Conservation (phyloP, 2,797 vertebrate genomes). For the Rachycentron canadum region DNA sequence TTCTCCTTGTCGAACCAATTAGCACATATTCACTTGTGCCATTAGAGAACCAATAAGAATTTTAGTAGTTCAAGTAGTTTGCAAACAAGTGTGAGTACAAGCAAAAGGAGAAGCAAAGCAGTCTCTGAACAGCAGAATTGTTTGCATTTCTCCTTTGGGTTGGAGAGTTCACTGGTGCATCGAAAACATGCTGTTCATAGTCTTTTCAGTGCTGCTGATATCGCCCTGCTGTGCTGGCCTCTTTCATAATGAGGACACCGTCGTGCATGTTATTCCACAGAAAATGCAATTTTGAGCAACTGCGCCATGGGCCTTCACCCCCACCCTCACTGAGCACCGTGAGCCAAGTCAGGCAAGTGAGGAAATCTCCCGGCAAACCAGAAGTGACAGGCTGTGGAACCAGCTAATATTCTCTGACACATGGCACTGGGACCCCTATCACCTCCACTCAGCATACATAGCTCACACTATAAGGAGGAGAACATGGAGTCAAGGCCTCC, state of each 20-base stretch:
- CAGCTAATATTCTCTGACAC: constrained; percentile 82
- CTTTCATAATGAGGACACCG: constrained; percentile 72
- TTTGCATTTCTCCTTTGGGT: constrained; percentile 26
- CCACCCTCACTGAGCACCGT: constrained; percentile 15
- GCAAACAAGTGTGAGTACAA: accelerated
- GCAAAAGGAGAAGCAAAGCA: background rate
- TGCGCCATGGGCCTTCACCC: constrained; percentile 50
- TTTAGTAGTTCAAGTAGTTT: background rate
- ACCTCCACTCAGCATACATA: constrained; percentile 78
- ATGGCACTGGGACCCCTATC: constrained; percentile 79
- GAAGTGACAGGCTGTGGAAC: constrained; percentile 82
- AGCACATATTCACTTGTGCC: background rate
- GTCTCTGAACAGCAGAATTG: background rate
- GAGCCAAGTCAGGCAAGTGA: constrained; percentile 56
- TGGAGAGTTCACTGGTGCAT: constrained; percentile 28
- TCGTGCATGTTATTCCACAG: constrained; percentile 74
- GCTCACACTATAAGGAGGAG: constrained; percentile 69
- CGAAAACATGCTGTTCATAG: constrained; percentile 56
- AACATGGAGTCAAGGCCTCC: constrained; percentile 60
- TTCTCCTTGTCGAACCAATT: background rate
- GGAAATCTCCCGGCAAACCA: constrained; percentile 74
- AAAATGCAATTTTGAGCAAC: constrained; percentile 79
- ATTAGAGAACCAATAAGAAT: constrained; percentile 12
- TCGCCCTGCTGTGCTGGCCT: constrained; percentile 43
- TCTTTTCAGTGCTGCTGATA: constrained; percentile 42